Evolutionary conservation across 2,888 invertebrate species (phyloP).

Genomic region (Synanthedon vespiformis): DNA sequence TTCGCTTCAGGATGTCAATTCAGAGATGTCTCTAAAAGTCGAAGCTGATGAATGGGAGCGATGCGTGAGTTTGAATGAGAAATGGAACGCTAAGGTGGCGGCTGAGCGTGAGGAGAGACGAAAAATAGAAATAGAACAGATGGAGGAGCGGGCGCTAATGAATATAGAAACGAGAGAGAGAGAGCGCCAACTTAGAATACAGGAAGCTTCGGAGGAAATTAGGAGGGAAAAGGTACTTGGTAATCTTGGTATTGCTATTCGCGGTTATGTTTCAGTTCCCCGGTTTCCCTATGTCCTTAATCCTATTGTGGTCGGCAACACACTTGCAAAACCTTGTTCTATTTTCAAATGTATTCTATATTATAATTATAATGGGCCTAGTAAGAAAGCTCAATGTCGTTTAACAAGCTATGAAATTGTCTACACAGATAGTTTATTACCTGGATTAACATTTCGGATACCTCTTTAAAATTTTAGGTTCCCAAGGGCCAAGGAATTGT

Average conservation of each 20-base stretch:
- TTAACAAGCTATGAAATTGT: no score
- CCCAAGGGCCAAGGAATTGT: no score
- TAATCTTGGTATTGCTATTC: neutral
- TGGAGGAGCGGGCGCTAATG: slow-evolving; percentile 55
- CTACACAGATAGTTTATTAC: no score
- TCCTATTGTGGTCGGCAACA: no score
- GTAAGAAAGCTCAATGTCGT: no score
- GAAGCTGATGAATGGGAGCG: slow-evolving; percentile 74
- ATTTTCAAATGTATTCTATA: no score
- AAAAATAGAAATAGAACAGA: slow-evolving; percentile 50
- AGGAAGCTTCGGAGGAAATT: slow-evolving; percentile 64
- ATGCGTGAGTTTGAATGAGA: slow-evolving; percentile 73
- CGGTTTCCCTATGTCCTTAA: no score
- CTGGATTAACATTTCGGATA: no score
- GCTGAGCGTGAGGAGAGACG: slow-evolving; percentile 70
- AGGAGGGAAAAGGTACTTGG: slow-evolving; percentile 38
- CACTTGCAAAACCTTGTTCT: no score
- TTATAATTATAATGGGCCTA: no score
- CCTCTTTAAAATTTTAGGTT: no score
- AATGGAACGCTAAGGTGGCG: slow-evolving; percentile 78
- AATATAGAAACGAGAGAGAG: slow-evolving; percentile 46
- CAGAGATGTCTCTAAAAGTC: slow-evolving; percentile 64
- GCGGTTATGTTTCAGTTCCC: no score
- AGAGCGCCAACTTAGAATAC: slow-evolving; percentile 32
- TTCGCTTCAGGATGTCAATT: slow-evolving; percentile 61